phyloP scores from a whole-genome alignment of 2,888 invertebrate genomes.

The Athrips mouffetella region DNA sequence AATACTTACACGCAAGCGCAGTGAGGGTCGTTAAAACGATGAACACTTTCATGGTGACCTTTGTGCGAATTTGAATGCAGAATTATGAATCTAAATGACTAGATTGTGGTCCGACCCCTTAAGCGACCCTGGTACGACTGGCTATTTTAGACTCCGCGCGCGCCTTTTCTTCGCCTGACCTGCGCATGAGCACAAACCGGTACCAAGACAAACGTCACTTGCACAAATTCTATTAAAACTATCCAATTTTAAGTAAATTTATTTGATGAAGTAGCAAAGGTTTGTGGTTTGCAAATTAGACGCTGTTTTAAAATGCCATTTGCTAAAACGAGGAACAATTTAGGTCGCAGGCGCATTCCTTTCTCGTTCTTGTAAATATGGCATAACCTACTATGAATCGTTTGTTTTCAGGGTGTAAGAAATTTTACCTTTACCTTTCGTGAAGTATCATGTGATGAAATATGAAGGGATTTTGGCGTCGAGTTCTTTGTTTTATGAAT shows the following conservation, averaged over 20 bases:
- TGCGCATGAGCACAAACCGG: constrained; percentile 66
- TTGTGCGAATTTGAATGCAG: constrained; percentile 49
- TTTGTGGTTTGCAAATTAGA: constrained; percentile 41
- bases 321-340: constrained; percentile 6
- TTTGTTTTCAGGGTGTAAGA: no score
- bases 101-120: constrained; percentile 68
- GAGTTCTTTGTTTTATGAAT: no score
- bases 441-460: no score
- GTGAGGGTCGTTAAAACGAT: constrained; percentile 66
- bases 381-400: no score
- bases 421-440: no score
- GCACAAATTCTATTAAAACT: constrained; percentile 44
- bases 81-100: constrained; percentile 59
- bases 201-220: constrained; percentile 62
- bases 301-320: constrained; percentile 23
- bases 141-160: constrained; percentile 56
- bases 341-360: not conserved
- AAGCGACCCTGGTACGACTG: constrained; percentile 71
- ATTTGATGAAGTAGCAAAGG: constrained; percentile 18
- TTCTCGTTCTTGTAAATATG: no score
- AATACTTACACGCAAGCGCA: constrained; percentile 70
- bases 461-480: no score
- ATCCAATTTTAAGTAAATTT: constrained; percentile 13
- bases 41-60: constrained; percentile 75
- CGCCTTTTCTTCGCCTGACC: constrained; percentile 71